Base-by-base conservation (phyloP, 2,888 invertebrate species). In the Priocnemis perturbator region DNA sequence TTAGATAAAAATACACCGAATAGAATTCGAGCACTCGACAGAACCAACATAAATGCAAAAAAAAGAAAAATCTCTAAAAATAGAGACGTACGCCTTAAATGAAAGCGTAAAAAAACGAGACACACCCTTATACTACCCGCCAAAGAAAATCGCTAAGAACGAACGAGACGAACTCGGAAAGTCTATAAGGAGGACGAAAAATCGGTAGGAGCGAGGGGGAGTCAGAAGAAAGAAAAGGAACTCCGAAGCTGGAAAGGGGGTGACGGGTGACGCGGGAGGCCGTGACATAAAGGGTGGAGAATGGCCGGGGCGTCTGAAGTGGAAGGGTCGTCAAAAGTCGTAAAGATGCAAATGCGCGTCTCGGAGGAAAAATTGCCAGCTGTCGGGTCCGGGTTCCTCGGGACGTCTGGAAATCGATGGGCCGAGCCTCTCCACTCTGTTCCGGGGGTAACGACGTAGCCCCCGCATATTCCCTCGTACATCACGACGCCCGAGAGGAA, bases 301-400 rank as follows among this genome's bases (percentile, higher is more conserved):
- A 57, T 26, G 45, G 21, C 52, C 21, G 21, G 52, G 19, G 44
- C 21, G 50, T 20, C 53, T 5, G 53, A 15, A 53, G 53, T 19
- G 53, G 11, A 30, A 21, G 52, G 50, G 20, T n/a, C 67, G 69
- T 63, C 71, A 68, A 73, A 70, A 64, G 80, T 77, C 80, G 78
- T 79, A 79, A 79, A 79, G 71, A 79, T 79, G 80, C 81, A 79
- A 80, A 79, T 79, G 77, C 62, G 55, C 45, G 69, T 72, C 50
- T 70, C 60, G n/a, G 19, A 66, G 19, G 73, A 79, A 73, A 80
- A 76, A 79, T 77, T 76, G 72, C 72, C 71, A 66, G 69, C 75
- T 70, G 80, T 71, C 75, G 60, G 26, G 52, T n/a, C 37, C 60
- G 57, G 17, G 55, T 26, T 44, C 23, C 55, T 37, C 62, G 62